A percentile compares a stretch with the other conserved stretches of the same genome.
These are phyloP conservation scores for Chymomyza amoena DNA, from an alignment of 2,888 invertebrate genomes.

Conservation along the genomic window DNA sequence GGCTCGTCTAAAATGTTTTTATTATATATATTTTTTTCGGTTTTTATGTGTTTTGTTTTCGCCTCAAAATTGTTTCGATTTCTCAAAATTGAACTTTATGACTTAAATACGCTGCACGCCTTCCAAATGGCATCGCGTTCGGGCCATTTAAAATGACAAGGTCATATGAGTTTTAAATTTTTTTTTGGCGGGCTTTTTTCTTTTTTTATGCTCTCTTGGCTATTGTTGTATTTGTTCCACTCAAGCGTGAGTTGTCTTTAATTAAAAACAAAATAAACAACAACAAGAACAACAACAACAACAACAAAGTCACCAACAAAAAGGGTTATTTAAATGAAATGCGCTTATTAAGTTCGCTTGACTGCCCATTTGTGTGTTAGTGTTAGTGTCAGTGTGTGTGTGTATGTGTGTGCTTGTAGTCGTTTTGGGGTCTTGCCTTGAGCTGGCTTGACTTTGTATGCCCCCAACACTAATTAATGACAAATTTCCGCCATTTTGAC, in stretches of 20 bases:
- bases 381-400: background rate
- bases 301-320: background rate
- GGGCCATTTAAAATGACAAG: conserved; percentile 11
- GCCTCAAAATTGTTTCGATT: background rate
- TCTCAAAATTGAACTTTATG: conserved; percentile 63
- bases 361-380: background rate
- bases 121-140: conserved; percentile 36
- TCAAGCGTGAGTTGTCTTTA: conserved; percentile 43
- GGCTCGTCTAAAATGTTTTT: conserved; percentile 18
- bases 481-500: background rate
- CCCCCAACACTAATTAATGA: background rate
- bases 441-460: background rate
- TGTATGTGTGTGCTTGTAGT: background rate
- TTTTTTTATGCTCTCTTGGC: background rate
- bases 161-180: conserved; percentile 3
- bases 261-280: conserved; percentile 41
- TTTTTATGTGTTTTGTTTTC: conserved; percentile 6
- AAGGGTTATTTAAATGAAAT: background rate
- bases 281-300: conserved; percentile 9
- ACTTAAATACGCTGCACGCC: conserved; percentile 52
- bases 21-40: conserved; percentile 2
- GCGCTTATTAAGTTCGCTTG: background rate
- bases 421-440: background rate
- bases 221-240: background rate
- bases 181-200: background rate